Conservation (phyloP, 1,140 invertebrate species). For the Zophobas morio region DNA sequence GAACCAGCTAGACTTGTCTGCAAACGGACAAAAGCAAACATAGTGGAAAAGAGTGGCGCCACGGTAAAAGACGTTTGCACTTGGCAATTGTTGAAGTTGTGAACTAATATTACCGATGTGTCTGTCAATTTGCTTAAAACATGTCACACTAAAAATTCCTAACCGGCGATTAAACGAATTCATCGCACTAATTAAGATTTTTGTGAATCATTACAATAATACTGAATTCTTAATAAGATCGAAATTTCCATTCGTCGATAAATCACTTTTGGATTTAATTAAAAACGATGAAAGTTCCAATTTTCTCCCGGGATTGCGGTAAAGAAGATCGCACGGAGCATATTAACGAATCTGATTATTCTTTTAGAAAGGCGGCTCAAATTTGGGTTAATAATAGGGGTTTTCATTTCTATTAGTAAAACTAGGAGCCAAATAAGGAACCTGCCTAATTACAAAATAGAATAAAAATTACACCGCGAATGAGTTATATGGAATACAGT, state of each 20-base stretch:
- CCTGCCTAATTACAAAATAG: conserved; percentile 42
- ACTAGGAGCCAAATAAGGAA: conserved; percentile 42
- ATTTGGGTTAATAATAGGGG: conserved; percentile 46
- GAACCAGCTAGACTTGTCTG: not conserved
- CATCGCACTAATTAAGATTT: conserved; percentile 2
- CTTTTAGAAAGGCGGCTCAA: conserved; percentile 40
- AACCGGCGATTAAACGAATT: not conserved
- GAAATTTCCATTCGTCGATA: conserved; percentile 2
- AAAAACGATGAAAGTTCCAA: conserved; percentile 43
- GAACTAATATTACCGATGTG: not conserved
- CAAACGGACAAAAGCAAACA: not conserved
- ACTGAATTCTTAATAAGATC: not conserved
- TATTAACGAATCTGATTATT: conserved; percentile 46
- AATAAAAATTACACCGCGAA: conserved; percentile 24
- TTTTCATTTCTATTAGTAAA: conserved; percentile 45
- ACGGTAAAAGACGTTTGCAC: not conserved
- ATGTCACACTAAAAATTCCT: not conserved
- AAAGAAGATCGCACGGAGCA: conserved; percentile 9
- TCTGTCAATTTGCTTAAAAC: not conserved
- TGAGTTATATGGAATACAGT: conserved; percentile 9
- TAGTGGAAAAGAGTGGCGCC: not conserved
- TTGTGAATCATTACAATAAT: conserved; percentile 4
- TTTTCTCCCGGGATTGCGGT: not conserved
- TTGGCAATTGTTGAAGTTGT: not conserved
- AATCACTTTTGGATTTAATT: conserved; percentile 20